A percentile compares a stretch with the other conserved stretches of the same genome.
Evolutionary conservation across 2,888 invertebrate species (phyloP).

Genomic region (Synanthedon formicaeformis): DNA sequence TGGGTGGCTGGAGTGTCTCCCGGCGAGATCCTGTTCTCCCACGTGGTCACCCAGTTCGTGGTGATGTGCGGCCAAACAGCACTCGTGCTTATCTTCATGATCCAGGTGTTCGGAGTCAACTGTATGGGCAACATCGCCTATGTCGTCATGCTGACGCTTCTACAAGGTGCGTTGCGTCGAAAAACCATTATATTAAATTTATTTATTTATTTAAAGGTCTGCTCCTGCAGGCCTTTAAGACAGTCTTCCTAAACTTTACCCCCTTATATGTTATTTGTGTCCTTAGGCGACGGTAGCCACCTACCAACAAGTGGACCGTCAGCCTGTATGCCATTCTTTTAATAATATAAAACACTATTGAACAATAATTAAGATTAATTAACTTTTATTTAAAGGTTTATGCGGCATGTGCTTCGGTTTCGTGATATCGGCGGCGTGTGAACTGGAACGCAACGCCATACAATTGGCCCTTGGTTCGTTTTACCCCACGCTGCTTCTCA

Average conservation of each 20-base stretch:
- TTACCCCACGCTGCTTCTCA: conserved; percentile 91
- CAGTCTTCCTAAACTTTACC: no score
- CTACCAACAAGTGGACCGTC: background rate
- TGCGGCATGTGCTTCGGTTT: conserved; percentile 98
- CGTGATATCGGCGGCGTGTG: conserved; percentile 92
- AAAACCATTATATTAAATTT: background rate
- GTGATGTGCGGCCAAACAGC: conserved; percentile 96
- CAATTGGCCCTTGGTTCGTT: conserved; percentile 93
- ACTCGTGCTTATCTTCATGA: conserved; percentile 91
- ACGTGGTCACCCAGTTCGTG: conserved; percentile 93
- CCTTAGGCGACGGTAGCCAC: no score
- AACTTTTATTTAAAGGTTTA: conserved; percentile 66
- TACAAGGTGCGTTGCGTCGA: conserved; percentile 75
- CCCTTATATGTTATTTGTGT: no score
- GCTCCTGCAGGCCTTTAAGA: no score
- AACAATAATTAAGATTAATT: background rate
- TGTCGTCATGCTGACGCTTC: conserved; percentile 86
- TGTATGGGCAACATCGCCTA: conserved; percentile 88
- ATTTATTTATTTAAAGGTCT: background rate
- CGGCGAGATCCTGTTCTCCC: conserved; percentile 92
- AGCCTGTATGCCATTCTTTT: background rate
- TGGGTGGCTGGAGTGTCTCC: conserved; percentile 95
- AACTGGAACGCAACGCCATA: conserved; percentile 92
- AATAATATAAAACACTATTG: background rate
- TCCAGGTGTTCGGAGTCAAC: conserved; percentile 89